Evolutionary conservation across 1,140 invertebrate genomes (phyloP).

Genomic region (Calycopis cecrops): DNA sequence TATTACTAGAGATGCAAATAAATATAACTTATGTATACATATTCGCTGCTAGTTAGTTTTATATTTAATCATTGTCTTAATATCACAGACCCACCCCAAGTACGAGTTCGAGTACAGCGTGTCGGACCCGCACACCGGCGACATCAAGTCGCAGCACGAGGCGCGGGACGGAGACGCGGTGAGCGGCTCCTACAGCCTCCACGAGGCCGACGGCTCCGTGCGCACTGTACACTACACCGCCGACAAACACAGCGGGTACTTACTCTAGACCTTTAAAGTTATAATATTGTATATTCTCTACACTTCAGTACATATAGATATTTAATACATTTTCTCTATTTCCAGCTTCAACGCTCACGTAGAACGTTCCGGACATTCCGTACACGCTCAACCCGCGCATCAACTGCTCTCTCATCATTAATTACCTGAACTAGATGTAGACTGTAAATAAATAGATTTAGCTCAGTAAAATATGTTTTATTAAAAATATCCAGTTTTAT

Average conservation of each 20-base stretch:
- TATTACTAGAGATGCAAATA: no score
- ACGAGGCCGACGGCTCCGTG: slow-evolving; percentile 63
- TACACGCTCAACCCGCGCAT: slow-evolving; percentile 25
- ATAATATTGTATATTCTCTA: no score
- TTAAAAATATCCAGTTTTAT: no score
- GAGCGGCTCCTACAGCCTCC: slow-evolving; percentile 67
- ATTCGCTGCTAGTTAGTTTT: no score
- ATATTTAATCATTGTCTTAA: no score
- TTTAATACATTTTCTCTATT: background rate
- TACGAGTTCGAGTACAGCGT: slow-evolving; percentile 69
- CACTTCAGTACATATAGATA: no score
- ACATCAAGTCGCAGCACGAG: slow-evolving; percentile 55
- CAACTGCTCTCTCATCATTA: slow-evolving; percentile 26
- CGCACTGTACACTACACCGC: slow-evolving; percentile 59
- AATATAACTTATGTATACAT: no score
- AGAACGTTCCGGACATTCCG: slow-evolving; percentile 28
- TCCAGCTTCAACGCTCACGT: slow-evolving; percentile 41
- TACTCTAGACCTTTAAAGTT: background rate
- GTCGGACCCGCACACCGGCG: slow-evolving; percentile 46
- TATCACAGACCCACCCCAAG: slow-evolving; percentile 39
- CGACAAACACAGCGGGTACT: slow-evolving; percentile 58
- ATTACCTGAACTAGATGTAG: slow-evolving; percentile 1
- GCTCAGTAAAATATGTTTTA: no score
- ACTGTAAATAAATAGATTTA: no score
- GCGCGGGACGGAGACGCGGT: slow-evolving; percentile 56